Conservation (phyloP, 2,797 vertebrate genomes). For the Ficedula albicollis region DNA sequence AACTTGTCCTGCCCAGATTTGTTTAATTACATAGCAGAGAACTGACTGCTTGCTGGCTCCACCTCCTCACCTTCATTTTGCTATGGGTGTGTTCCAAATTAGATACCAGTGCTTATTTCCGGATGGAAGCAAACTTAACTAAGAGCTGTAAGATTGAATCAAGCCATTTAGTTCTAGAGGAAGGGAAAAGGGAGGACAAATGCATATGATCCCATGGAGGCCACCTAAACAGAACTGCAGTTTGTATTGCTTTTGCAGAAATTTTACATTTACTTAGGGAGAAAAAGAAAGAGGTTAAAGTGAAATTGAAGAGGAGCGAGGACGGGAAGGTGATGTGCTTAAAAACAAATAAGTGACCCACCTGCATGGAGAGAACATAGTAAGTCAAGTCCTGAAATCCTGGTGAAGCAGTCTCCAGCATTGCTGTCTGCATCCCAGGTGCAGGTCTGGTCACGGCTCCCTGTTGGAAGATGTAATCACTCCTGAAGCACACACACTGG, state of each 20-base stretch:
- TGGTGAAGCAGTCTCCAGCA: background rate
- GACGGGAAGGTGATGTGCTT: background rate
- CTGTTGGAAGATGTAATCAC: conserved; percentile 38
- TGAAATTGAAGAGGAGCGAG: background rate
- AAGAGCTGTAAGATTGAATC: background rate
- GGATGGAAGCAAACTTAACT: background rate
- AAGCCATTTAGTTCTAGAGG: background rate
- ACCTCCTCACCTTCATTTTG: conserved; percentile 44
- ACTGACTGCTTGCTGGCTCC: conserved; percentile 32
- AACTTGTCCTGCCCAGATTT: conserved; percentile 61
- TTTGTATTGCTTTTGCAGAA: background rate
- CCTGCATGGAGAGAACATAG: background rate
- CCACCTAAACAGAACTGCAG: background rate
- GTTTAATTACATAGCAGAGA: conserved; percentile 56
- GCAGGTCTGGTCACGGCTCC: conserved; percentile 54
- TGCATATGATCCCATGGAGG: accelerated
- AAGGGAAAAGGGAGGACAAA: background rate
- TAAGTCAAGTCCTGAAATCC: background rate
- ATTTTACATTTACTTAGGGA: background rate
- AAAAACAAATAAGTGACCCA: background rate
- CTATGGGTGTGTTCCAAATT: conserved; percentile 20
- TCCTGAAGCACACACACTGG: background rate
- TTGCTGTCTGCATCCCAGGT: background rate
- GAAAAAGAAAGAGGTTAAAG: background rate
- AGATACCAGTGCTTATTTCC: conserved; percentile 18